Evolutionary conservation across 2,113 vertebrate genomes (phyloP), one percentile per base, ranked within the genome.

Genomic region (Phrynocephalus versicolor): DNA sequence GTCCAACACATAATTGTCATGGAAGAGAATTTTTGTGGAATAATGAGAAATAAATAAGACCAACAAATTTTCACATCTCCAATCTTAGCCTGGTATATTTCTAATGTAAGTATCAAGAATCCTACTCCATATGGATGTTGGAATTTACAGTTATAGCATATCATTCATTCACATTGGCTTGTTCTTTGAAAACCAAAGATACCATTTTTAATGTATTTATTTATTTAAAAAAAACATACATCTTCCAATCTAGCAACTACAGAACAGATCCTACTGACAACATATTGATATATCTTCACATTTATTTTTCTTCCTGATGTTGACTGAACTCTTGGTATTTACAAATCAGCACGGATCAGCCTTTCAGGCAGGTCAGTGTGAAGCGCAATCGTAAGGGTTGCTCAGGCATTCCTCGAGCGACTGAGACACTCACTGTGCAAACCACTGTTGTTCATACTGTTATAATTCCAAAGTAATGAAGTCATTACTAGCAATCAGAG

Each of bases 391-490:
- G 91, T 93, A 93, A 82, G 90, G 88, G 91, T 89, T 84, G 89
- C 87, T 92, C 88, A 95, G 94, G 95, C 95, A 96, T 96, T 96
- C 95, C 90, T 96, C 82, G 93, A 96, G 96, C 94, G 95, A 94
- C 89, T 90, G 71, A 94, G 93, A 95, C 95, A 96, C 95, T 95
- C 92, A 89, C 93, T 96, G 93, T 88, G 90, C 92, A 95, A 94
- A 94, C 93, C 95, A 91, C 94, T 95, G 96, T 96, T 97, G 97
- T 97, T 98, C 97, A 97, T 97, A 94, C 95, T 97, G 96, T 96
- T 98, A 97, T 97, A 98, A 99, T 99, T 99, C 98, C 97, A 98
- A 94, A 95, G 96, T 95, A 94, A 95, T 98, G 98, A 97, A 98
- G 97, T 99, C 98, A 99, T 98, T 97, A 97, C 96, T 95, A 97